A percentile compares a stretch with the other conserved stretches of the same genome.
phyloP scores from a whole-genome alignment of 2,797 vertebrate species.

The Austrolebias charrua region DNA sequence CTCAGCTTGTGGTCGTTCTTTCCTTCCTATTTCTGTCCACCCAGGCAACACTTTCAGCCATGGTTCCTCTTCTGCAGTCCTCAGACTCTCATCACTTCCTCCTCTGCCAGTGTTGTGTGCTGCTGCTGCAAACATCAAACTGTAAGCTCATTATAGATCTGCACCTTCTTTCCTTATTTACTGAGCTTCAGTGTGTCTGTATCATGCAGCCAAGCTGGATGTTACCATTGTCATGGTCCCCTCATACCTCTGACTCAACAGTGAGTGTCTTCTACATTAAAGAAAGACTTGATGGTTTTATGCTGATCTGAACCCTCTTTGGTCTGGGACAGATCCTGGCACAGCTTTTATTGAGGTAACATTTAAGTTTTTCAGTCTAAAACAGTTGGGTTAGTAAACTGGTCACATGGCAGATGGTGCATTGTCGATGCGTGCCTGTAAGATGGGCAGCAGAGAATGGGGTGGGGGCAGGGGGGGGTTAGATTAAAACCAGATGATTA shows the following conservation, averaged over 20 bases:
- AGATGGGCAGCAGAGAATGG: not conserved
- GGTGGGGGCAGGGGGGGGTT: conserved; percentile 34
- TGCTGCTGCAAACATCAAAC: conserved; percentile 27
- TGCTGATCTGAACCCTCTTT: not conserved
- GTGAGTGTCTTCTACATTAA: too few relatives aligned
- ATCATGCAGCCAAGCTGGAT: not conserved
- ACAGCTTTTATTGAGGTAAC: conserved; percentile 3
- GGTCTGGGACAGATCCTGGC: not conserved
- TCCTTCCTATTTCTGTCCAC: conserved; percentile 59
- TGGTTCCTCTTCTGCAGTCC: conserved; percentile 39
- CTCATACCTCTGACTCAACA: not conserved
- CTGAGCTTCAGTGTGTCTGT: not conserved
- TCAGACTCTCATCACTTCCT: conserved; percentile 38
- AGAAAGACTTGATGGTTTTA: not conserved
- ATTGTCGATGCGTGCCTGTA: conserved; percentile 40
- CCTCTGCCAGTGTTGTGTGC: conserved; percentile 18
- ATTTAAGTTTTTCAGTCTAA: not conserved
- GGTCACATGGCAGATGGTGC: conserved; percentile 70
- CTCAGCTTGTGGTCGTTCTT: conserved; percentile 35
- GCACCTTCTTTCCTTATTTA: not conserved
- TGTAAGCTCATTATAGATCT: conserved; percentile 8
- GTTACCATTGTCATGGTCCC: not conserved
- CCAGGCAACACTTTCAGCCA: conserved; percentile 31
- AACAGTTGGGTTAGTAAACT: not conserved
- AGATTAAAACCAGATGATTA: conserved; percentile 79